A percentile compares a stretch with the other conserved stretches of the same genome.
Evolutionary conservation across 1,140 invertebrate genomes (phyloP).

Genomic region (Zaprionus kolodkinae): DNA sequence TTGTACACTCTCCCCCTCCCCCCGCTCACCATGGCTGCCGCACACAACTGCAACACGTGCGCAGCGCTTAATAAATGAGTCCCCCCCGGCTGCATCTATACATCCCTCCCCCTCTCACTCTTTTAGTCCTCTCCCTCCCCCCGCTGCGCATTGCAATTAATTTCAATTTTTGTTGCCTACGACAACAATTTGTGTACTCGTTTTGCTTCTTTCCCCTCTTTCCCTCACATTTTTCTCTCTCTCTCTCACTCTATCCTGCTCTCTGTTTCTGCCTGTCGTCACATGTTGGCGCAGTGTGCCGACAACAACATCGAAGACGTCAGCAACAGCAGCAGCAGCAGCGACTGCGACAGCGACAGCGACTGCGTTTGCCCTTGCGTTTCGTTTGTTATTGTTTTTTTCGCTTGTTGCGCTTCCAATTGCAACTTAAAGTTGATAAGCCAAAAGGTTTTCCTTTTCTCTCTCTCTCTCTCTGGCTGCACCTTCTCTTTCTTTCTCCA

Average conservation of each 20-base stretch:
- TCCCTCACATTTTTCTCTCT: conserved; percentile 1
- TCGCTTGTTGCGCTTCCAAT: conserved; percentile 37
- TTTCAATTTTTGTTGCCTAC: conserved; percentile 66
- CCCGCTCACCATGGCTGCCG: neutral
- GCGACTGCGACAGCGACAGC: conserved; percentile 1
- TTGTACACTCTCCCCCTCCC: neutral
- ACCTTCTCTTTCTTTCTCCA: conserved; percentile 23
- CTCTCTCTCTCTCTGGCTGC: neutral
- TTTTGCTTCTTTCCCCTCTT: conserved; percentile 30
- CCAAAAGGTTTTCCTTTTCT: conserved; percentile 2
- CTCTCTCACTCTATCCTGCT: neutral
- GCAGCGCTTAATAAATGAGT: conserved; percentile 24
- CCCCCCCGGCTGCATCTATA: neutral
- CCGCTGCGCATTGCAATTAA: conserved; percentile 58
- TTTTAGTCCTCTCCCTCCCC: conserved; percentile 9
- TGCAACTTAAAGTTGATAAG: conserved; percentile 31
- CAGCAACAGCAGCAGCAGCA: conserved; percentile 16
- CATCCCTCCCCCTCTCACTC: neutral
- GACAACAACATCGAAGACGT: conserved; percentile 10
- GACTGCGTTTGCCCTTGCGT: conserved; percentile 20
- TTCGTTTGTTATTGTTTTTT: conserved; percentile 38
- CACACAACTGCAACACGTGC: conserved; percentile 61
- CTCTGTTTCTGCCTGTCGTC: conserved; percentile 18
- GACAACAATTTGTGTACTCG: conserved; percentile 56
- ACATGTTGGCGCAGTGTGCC: conserved; percentile 53